Conservation (phyloP, 2,797 vertebrate genomes). For the Hybognathus amarus region DNA sequence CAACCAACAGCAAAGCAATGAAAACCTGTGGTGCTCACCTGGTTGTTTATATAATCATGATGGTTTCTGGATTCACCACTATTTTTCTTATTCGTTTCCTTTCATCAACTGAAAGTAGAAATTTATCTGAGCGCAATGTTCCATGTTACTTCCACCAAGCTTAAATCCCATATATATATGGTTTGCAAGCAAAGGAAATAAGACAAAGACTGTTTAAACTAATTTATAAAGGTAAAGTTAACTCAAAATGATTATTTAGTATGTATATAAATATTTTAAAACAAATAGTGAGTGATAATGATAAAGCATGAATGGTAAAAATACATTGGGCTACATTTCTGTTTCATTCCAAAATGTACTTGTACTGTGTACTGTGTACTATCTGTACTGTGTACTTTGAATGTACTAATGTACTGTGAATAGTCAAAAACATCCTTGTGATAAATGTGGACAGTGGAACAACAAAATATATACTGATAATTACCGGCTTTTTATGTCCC, state of each 20-base stretch:
- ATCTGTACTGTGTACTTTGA: no score
- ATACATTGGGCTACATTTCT: no score
- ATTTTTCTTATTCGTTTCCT: slow-evolving; percentile 58
- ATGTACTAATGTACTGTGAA: not conserved
- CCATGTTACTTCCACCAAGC: slow-evolving; percentile 45
- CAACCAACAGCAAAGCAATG: slow-evolving; percentile 43
- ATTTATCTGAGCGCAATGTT: slow-evolving; percentile 47
- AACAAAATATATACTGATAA: not conserved
- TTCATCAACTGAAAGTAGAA: slow-evolving; percentile 24
- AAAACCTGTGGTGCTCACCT: slow-evolving; percentile 46
- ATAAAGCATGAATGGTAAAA: no score
- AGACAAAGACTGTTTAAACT: slow-evolving; percentile 36
- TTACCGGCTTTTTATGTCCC: not conserved
- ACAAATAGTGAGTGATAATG: no score
- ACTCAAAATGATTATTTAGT: not conserved
- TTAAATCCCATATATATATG: slow-evolving; percentile 66
- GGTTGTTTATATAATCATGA: slow-evolving; percentile 23
- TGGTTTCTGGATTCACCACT: no score
- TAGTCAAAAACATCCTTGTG: not conserved
- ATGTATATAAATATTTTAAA: no score
- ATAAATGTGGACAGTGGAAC: not conserved
- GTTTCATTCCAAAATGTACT: no score
- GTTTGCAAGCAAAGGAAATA: slow-evolving; percentile 61
- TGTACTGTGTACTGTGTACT: no score
- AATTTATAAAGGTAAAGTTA: slow-evolving; percentile 34